phyloP scores from a whole-genome alignment of 2,797 vertebrate species.

The Aselliscus stoliczkanus region DNA sequence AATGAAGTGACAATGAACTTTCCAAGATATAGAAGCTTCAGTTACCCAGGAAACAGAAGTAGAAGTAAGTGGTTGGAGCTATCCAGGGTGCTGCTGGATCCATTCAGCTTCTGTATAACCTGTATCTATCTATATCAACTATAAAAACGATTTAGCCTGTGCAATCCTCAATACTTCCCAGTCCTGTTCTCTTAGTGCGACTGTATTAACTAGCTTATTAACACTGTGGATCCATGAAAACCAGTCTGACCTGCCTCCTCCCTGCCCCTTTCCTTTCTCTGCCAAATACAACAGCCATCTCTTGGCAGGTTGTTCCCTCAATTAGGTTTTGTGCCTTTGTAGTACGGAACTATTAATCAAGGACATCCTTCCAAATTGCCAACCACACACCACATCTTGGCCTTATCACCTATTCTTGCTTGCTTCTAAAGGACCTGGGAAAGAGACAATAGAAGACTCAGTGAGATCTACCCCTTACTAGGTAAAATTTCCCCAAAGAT shows the following conservation, averaged over 20 bases:
- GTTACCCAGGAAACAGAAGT: not conserved
- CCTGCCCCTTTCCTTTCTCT: not conserved
- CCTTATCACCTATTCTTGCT: not conserved
- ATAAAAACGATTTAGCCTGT: not conserved
- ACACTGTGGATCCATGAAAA: not conserved
- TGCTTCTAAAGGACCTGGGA: not conserved
- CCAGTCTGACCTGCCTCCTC: not conserved
- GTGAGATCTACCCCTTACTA: not conserved
- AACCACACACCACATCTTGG: not conserved
- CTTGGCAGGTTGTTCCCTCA: not conserved
- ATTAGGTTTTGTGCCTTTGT: not conserved
- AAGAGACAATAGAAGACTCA: not conserved
- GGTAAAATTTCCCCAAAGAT: not conserved
- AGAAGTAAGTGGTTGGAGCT: not conserved
- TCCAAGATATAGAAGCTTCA: not conserved
- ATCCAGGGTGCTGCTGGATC: constrained; percentile 31
- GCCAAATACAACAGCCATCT: not conserved
- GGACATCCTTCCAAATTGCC: not conserved
- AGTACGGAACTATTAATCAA: not conserved
- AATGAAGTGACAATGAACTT: not conserved
- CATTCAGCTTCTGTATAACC: not conserved
- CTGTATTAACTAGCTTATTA: not conserved
- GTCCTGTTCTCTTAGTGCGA: not conserved
- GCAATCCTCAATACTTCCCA: not conserved
- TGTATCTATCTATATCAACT: not conserved